phyloP scores from a whole-genome alignment of 1,140 invertebrate species.

The Hermetia illucens region DNA sequence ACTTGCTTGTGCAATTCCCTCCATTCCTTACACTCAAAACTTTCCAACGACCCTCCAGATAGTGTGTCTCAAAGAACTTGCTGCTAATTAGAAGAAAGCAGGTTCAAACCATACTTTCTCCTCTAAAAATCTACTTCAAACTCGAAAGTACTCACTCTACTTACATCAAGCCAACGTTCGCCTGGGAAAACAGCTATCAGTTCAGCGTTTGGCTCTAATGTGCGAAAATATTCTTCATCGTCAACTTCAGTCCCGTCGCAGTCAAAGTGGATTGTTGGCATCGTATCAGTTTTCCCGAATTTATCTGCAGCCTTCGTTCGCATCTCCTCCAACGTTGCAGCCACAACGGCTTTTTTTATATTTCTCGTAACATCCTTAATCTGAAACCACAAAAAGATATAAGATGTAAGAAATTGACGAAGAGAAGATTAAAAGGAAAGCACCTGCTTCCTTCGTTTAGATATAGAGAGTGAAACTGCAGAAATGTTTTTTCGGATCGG shows the following conservation, averaged over 20 bases:
- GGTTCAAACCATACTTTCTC: no score
- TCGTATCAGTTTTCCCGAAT: conserved; percentile 39
- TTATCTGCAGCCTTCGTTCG: conserved; percentile 53
- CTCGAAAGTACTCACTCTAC: no score
- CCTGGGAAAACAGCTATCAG: conserved; percentile 61
- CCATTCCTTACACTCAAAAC: no score
- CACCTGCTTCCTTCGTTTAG: no score
- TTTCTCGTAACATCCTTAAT: conserved; percentile 51
- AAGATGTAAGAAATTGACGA: neutral
- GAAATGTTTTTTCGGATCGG: no score
- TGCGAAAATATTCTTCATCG: conserved; percentile 76
- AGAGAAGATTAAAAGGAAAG: no score
- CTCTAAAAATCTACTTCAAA: no score
- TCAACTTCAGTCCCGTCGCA: conserved; percentile 78
- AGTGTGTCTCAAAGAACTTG: no score
- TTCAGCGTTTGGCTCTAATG: conserved; percentile 64
- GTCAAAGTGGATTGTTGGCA: conserved; percentile 64
- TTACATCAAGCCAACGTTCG: conserved; percentile 51
- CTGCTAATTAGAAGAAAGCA: no score
- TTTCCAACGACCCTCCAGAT: no score
- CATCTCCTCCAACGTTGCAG: conserved; percentile 57
- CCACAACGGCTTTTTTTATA: conserved; percentile 64
- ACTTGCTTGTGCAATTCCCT: no score
- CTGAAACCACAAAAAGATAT: conserved; percentile 10
- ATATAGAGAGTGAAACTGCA: no score